Base-by-base conservation (phyloP, 2,888 invertebrate species). In the Pachycephus smyrnensis region DNA sequence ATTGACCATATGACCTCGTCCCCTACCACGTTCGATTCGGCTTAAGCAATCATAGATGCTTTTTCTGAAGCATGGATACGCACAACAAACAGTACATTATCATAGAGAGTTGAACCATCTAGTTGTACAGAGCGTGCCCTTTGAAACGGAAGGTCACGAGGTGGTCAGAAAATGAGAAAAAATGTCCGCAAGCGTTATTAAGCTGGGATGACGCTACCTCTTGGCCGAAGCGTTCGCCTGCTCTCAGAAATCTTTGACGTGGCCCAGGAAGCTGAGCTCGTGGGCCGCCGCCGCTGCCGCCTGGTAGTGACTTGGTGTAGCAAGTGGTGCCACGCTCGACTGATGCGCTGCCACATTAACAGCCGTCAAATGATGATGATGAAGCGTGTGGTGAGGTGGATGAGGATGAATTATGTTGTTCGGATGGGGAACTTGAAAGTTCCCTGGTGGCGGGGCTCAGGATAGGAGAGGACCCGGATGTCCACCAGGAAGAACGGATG, bases 381-480 rank as follows among this genome's bases (percentile, higher is more conserved):
- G 89, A 55, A 87, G 80, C 68, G 87, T 84, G 78, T 88, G 86
- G 82, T 88, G 89, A 79, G 89, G 82, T 80, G 87, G 87, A 82
- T 90, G 90, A 71, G 90, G 85, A 76, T 91, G 91, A 81, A 91
- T 88, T 79, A 91, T 86, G 81, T 90, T 91, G 81, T 90, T 91
- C n/a, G 90, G 89, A 81, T 91, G 89, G 91, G 92, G 91, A 92
- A 90, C 91, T 79, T 91, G 90, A 75, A 91, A 89, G 91, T 90
- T 91, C 92, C 92, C 92, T 82, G 91, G 89, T 89, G 91, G 91
- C 91, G 91, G 90, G 89, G 91, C 92, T 92, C 92, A 92, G 91
- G 92, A 92, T 83, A 92, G 87, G 83, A 91, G 91, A 36, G 89
- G 86, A 78, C 90, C 91, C 68, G 91, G 89, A 85, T 91, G 91